A percentile compares a stretch with the other conserved stretches of the same genome.
phyloP scores from a whole-genome alignment of 2,888 invertebrate species.

The Hydriomena furcata region DNA sequence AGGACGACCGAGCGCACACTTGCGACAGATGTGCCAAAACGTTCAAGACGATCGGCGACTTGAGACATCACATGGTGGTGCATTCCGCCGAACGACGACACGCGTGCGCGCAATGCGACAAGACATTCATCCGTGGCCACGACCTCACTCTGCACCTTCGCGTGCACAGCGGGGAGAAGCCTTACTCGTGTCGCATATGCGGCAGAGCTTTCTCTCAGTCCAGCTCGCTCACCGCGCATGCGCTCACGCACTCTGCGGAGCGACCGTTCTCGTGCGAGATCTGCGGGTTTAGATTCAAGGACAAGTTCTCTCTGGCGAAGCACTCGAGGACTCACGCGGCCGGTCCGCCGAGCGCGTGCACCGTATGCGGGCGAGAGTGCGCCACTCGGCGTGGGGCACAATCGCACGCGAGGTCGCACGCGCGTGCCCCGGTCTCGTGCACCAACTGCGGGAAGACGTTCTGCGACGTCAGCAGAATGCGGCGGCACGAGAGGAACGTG shows the following conservation, averaged over 20 bases:
- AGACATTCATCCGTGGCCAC: not conserved
- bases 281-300: conserved; percentile 1
- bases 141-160: not conserved
- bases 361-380: conserved; percentile 3
- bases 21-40: conserved; percentile 1
- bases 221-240: not conserved
- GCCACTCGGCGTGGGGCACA: not conserved
- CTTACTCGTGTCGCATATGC: not conserved
- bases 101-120: not conserved
- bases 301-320: not conserved
- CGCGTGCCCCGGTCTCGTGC: not conserved
- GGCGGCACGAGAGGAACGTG: conserved; percentile 1
- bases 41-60: conserved; percentile 1
- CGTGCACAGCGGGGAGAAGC: conserved; percentile 6
- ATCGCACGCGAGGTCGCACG: not conserved
- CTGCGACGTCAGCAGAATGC: not conserved
- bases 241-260: conserved; percentile 1
- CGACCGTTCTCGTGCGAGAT: not conserved
- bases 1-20: not conserved
- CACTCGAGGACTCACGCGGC: not conserved
- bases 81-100: not conserved
- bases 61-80: not conserved
- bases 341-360: conserved; percentile 4
- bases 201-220: conserved; percentile 10
- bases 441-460: not conserved